These are phyloP conservation scores for Asarcornis scutulata DNA, from an alignment of 2,113 vertebrate species.

Conservation along the genomic window DNA sequence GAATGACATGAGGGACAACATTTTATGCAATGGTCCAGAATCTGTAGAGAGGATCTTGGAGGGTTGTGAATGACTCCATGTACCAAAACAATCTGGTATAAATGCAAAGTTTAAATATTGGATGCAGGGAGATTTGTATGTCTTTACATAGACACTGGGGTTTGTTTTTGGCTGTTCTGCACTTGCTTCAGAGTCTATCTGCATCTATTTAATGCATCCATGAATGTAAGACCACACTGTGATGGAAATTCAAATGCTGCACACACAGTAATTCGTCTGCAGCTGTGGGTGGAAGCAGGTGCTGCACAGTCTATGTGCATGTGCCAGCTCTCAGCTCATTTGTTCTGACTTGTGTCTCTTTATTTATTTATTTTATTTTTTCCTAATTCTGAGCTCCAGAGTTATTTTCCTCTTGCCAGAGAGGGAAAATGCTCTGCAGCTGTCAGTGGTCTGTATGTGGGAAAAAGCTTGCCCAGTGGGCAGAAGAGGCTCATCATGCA, in stretches of 20 bases:
- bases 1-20: fast-evolving
- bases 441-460: neutral
- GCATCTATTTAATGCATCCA: neutral
- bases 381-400: neutral
- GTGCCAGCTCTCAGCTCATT: neutral
- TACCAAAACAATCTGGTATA: neutral
- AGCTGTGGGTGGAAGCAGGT: neutral
- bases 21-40: neutral
- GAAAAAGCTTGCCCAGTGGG: neutral
- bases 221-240: neutral
- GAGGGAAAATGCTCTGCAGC: neutral
- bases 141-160: neutral
- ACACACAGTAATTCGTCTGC: neutral
- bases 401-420: neutral
- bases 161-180: neutral
- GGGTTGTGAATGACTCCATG: neutral
- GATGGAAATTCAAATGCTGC: neutral
- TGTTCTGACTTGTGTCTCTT: neutral
- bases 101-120: neutral
- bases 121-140: fast-evolving
- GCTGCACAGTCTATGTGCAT: neutral
- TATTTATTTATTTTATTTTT: neutral
- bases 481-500: fast-evolving
- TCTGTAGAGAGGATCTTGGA: neutral
- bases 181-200: neutral